These are phyloP conservation scores for Drosophila lowei DNA, from an alignment of 1,140 invertebrate genomes.

Conservation along the genomic window DNA sequence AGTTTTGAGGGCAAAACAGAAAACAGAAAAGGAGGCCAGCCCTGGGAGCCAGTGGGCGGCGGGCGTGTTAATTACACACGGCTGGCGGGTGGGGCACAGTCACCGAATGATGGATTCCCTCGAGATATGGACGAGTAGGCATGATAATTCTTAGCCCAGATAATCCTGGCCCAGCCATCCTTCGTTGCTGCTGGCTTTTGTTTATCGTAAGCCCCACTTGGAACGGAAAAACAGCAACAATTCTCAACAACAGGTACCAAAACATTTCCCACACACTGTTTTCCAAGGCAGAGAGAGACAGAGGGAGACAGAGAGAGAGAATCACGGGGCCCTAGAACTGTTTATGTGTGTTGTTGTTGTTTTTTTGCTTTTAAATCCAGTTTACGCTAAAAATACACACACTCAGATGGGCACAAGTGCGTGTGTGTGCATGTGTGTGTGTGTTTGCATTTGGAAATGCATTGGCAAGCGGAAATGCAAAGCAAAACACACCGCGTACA, in stretches of 20 bases:
- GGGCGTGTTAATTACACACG: conserved; percentile 60
- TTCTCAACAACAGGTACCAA: too few relatives aligned
- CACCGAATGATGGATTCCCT: too few relatives aligned
- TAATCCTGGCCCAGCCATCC: not conserved
- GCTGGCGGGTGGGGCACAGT: not conserved
- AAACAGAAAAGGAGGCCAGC: conserved; percentile 27
- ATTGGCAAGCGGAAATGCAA: conserved; percentile 68
- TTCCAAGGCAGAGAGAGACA: not conserved
- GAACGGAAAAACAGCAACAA: too few relatives aligned
- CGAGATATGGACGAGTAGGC: too few relatives aligned
- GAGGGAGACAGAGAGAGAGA: not conserved
- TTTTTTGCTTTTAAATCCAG: conserved; percentile 35
- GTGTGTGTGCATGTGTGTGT: conserved; percentile 2
- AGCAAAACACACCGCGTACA: conserved; percentile 39
- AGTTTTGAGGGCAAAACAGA: conserved; percentile 39
- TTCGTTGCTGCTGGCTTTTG: not conserved
- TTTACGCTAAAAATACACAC: conserved; percentile 9
- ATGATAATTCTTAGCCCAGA: not conserved
- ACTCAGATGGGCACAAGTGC: conserved; percentile 1
- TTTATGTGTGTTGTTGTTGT: not conserved
- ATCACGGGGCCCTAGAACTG: conserved; percentile 27
- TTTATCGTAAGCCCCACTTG: not conserved
- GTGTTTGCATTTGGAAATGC: conserved; percentile 51
- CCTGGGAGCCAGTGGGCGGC: conserved; percentile 55
- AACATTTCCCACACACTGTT: too few relatives aligned